Evolutionary conservation across 30 jellyfish, hydroid and myxozoan species (phyloP), one percentile per base, ranked within the genome.

Genomic region (Cassiopea andromeda): DNA sequence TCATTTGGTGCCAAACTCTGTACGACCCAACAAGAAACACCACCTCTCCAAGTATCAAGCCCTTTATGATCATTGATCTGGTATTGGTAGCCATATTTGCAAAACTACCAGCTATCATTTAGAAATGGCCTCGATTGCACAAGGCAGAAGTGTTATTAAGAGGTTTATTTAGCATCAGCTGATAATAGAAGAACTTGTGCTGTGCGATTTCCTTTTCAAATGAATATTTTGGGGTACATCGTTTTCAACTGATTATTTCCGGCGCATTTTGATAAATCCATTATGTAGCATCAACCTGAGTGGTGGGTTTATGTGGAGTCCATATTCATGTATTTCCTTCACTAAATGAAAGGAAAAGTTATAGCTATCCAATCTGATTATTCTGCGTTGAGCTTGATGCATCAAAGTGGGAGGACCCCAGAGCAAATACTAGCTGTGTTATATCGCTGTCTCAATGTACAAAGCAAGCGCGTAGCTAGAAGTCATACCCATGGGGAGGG

Each of bases 1-100:
- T 93, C 98, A 93, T 88, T 59, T 96, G 77, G 68, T 90, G 97
- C 98, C 98, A 93, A 7, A 93, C 97, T 59, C 86, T 85, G 79
- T 83, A 93, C 8, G 97, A 81, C 7, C 93, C 97, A 46, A 89
- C n/a, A 19, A 93, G 73, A 44, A 81, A 93, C 8, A 81, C 83
- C 44, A 90, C 87, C 69, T 93, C 98, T 15, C 85, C 91, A 73
- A 81, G 82, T 1, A 89, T 77, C 59, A 93, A 80, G 49, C 93
- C 91, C 73, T 89, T 89, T 10, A 93, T 10, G 1, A 91, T 8
- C 45, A 58, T 12, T 5, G 87, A 49, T 15, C 90, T 61, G 1
- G 71, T 75, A n/a, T 70, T 81, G n/a, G 82, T 43, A 16, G 93
- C 77, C 93, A 86, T 86, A 12, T 54, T 54, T 6, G 12, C 7